Base-by-base conservation (phyloP, 2,113 vertebrate genomes). In the Heptranchias perlo region DNA sequence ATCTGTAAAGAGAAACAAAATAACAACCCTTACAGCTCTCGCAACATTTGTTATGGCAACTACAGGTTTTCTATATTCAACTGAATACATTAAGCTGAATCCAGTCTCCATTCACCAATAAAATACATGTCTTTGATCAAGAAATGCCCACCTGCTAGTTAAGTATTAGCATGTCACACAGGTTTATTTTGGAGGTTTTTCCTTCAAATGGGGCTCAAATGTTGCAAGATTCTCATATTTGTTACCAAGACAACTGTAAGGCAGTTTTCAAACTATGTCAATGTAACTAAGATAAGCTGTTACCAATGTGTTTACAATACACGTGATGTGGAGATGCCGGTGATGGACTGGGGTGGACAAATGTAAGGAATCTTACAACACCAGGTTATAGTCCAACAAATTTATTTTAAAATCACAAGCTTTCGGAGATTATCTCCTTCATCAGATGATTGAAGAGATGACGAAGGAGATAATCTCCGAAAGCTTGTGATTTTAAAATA, bases 1-100 rank as follows among this genome's bases (percentile, higher is more conserved):
- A 96, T 99, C 99, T 99, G 96, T 1, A 96, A 96, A 96, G 95
- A 96, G 0, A 96, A 62, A 96, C 96, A 4, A 2, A 96, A 35
- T 4, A n/a, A 86, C 35, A 64, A 62, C 31, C 10, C 39, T 54
- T 62, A 47, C 89, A 39, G 25, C 6, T 23, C 21, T 28, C 31
- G 54, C 54, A 84, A 87, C 28, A 58, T 82, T 28, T 44, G 23
- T 39, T 52, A 8, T 61, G 25, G 47, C 47, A 89, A 49, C 5
- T 49, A 54, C 10, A 28, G 28, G 25, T 28, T 93, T 62, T 93
- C 35, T 62, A 62, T 64, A 64, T 64, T 21, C 35, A 23, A 39
- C 10, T 39, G 39, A 13, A 0, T 62, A 89, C 23, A n/a, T 18
- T 58, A 39, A 93, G 2, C 31, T 93, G 49, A 54, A 89, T 54